These are phyloP conservation scores for Nanger granti DNA, from an alignment of 2,113 vertebrate species.

Conservation along the genomic window DNA sequence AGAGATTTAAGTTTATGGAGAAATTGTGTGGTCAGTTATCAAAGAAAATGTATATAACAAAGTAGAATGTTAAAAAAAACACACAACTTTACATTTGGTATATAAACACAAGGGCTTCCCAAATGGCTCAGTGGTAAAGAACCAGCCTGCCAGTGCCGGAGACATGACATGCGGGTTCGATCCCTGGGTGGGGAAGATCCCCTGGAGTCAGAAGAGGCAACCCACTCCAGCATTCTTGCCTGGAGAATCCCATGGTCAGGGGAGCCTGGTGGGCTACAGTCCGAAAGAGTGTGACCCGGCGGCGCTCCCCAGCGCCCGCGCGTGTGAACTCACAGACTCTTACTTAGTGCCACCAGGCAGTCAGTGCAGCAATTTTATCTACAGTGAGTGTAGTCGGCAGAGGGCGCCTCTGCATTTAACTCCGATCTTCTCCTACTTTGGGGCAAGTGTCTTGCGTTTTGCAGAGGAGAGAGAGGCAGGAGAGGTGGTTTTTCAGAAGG, in stretches of 20 bases:
- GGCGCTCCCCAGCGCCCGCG: accelerated
- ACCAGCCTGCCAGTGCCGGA: neutral
- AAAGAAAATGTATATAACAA: neutral
- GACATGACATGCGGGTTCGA: accelerated
- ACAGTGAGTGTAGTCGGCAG: neutral
- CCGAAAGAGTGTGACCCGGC: accelerated
- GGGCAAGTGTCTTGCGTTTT: neutral
- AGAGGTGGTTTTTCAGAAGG: neutral
- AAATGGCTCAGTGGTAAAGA: neutral
- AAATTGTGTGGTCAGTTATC: neutral
- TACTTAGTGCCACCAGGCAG: neutral
- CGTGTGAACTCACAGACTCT: neutral
- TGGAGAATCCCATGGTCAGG: neutral
- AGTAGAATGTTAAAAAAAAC: neutral
- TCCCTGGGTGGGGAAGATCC: neutral
- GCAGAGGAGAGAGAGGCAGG: neutral
- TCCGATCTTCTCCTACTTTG: neutral
- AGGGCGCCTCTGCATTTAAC: neutral
- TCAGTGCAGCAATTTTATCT: neutral
- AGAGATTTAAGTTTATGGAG: neutral
- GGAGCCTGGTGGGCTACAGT: neutral
- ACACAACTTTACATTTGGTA: neutral
- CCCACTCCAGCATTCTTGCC: neutral
- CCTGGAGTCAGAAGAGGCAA: neutral
- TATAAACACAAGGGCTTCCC: neutral